Conservation (phyloP, 1,140 invertebrate species). For the Scaptomyza montana region DNA sequence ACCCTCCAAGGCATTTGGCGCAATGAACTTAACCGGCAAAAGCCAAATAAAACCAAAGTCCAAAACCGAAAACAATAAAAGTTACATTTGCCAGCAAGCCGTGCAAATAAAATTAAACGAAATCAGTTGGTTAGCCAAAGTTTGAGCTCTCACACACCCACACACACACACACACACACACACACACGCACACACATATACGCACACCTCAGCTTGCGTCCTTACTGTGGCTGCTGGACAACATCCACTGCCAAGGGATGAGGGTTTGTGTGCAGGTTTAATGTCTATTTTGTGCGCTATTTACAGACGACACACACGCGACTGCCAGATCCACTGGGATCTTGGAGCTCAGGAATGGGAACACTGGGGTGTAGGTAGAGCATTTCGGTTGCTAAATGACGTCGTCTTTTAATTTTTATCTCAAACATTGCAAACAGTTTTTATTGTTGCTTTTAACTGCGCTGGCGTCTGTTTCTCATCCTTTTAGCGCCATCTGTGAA, state of each 20-base stretch:
- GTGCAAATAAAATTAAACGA: conserved; percentile 75
- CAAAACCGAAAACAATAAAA: conserved; percentile 81
- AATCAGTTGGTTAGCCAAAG: conserved; percentile 51
- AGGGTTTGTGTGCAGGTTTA: conserved; percentile 44
- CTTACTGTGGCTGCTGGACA: conserved; percentile 19
- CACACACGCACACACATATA: conserved; percentile 29
- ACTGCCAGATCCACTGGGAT: conserved; percentile 44
- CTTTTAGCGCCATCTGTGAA: conserved; percentile 12
- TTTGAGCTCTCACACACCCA: conserved; percentile 23
- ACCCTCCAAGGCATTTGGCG: conserved; percentile 20
- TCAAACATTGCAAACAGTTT: conserved; percentile 81
- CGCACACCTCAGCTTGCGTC: conserved; percentile 44
- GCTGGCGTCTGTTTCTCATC: conserved; percentile 63
- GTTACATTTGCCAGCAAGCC: conserved; percentile 63
- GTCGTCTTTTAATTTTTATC: conserved; percentile 83
- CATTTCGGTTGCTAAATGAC: conserved; percentile 62
- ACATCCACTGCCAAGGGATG: conserved; percentile 28
- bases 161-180: conserved; percentile 23
- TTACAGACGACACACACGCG: conserved; percentile 75
- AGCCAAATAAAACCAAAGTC: conserved; percentile 66
- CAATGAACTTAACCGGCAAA: conserved; percentile 52
- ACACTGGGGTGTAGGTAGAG: conserved; percentile 22
- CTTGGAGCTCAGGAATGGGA: conserved; percentile 10
- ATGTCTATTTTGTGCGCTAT: conserved; percentile 78
- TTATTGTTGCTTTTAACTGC: conserved; percentile 81